Evolutionary conservation across 2,888 invertebrate species (phyloP).

Genomic region (Camponotus fellah): DNA sequence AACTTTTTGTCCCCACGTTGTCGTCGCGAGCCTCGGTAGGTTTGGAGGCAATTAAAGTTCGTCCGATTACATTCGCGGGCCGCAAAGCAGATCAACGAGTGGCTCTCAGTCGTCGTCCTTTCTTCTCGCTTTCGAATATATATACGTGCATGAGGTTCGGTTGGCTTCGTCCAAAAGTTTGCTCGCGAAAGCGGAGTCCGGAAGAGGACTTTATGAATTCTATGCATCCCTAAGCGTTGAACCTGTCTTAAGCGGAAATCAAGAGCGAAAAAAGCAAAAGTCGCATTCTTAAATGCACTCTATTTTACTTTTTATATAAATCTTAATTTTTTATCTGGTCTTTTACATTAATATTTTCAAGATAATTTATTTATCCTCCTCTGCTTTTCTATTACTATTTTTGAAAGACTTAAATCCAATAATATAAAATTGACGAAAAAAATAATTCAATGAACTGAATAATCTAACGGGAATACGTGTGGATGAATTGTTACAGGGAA

Average conservation of each 20-base stretch:
- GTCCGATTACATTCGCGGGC: conserved; percentile 46
- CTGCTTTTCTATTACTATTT: neutral
- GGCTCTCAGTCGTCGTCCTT: conserved; percentile 33
- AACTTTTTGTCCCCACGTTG: conserved; percentile 31
- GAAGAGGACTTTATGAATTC: conserved; percentile 22
- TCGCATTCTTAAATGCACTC: neutral
- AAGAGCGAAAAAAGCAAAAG: neutral
- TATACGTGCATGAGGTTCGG: conserved; percentile 2
- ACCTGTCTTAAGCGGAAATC: neutral
- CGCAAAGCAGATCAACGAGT: conserved; percentile 53
- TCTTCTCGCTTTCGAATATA: conserved; percentile 30
- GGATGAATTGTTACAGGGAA: neutral
- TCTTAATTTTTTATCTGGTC: neutral
- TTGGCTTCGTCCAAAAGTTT: conserved; percentile 24
- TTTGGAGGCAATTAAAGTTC: conserved; percentile 61
- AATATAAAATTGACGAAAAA: neutral
- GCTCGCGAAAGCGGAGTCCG: neutral
- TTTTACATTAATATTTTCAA: neutral
- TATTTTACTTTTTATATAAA: neutral
- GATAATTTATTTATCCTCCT: neutral
- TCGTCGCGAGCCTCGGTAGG: conserved; percentile 1
- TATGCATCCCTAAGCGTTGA: conserved; percentile 23
- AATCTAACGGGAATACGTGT: neutral
- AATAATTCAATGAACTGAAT: neutral
- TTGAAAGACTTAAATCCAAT: neutral